Evolutionary conservation across 2,888 invertebrate genomes (phyloP), one percentile per base, ranked within the genome.

Genomic region (Caenorhabditis angaria): DNA sequence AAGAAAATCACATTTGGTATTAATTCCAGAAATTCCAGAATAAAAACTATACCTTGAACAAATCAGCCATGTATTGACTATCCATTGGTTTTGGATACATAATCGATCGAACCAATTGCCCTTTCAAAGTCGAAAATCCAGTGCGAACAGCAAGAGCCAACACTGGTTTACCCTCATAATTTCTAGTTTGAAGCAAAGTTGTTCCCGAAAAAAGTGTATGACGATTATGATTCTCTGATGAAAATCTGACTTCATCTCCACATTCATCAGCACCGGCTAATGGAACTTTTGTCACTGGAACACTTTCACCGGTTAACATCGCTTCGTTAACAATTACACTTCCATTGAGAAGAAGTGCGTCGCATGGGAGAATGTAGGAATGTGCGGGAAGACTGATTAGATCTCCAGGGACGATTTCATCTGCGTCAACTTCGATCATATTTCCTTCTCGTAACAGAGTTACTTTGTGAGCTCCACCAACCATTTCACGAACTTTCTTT

Each of bases 261-360:
- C 78, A 81, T 2, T 80, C 82, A 27, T 85, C 84, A 4, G 80
- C 75, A 47, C 81, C 84, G 2, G 82, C 79, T 58, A 86, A 29
- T 0, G 86, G 83, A 18, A 80, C 94, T 90, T 96, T 96, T 76
- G 93, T 93, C 6, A 95, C 93, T 2, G 95, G 95, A 2, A 95
- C 93, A 89, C 94, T 94, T 90, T 96, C 96, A 75, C 95, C 94
- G 12, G 95, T 95, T 3, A 96, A 91, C 93, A 95, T 94, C 87
- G 94, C 93, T 89, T 96, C 95, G 88, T 96, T 95, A 66, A 96
- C 94, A 81, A 95, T 94, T 85, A 94, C 94, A 51, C 92, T 92
- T 53, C 96, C 95, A 25, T 92, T 92, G 25, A 95, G 90, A 28
- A 96, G 90, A 76, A 94, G 92, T 12, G 94, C 94, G 88, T 96